phyloP scores from a whole-genome alignment of 2,888 invertebrate species.

The Celastrina argiolus region DNA sequence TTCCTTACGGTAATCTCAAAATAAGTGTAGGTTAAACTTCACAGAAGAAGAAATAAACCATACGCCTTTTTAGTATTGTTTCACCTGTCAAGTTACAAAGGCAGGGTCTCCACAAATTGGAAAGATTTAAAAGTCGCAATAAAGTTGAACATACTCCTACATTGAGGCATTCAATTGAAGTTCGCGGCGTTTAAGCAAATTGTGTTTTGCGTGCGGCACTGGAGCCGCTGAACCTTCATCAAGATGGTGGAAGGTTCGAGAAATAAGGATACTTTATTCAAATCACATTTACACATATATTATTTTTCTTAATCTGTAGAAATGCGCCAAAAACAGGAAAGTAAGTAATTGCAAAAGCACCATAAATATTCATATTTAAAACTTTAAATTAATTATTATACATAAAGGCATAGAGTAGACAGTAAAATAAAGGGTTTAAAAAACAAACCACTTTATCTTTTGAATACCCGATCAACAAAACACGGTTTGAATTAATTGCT shows the following conservation, averaged over 20 bases:
- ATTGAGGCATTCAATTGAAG: constrained; percentile 45
- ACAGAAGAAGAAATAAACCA: background rate
- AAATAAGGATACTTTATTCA: background rate
- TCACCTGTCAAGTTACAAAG: background rate
- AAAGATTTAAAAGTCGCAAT: constrained; percentile 37
- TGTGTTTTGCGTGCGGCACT: constrained; percentile 41
- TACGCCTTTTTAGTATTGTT: background rate
- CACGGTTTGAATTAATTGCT: too few relatives aligned
- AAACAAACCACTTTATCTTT: too few relatives aligned
- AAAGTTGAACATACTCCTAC: constrained; percentile 31
- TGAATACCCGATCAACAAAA: too few relatives aligned
- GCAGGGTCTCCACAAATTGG: constrained; percentile 41
- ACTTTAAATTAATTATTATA: too few relatives aligned
- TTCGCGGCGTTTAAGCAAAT: constrained; percentile 40
- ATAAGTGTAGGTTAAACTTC: background rate
- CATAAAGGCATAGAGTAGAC: too few relatives aligned
- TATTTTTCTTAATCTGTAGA: too few relatives aligned
- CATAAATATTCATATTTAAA: too few relatives aligned
- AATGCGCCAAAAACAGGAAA: too few relatives aligned
- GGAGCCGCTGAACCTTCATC: background rate
- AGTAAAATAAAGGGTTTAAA: too few relatives aligned
- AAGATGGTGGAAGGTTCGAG: background rate
- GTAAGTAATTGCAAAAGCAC: too few relatives aligned
- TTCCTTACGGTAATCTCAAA: too few relatives aligned
- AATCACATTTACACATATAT: too few relatives aligned